A percentile compares a stretch with the other conserved stretches of the same genome.
Evolutionary conservation across 2,797 vertebrate genomes (phyloP).

Genomic region (Poecilia wingei): DNA sequence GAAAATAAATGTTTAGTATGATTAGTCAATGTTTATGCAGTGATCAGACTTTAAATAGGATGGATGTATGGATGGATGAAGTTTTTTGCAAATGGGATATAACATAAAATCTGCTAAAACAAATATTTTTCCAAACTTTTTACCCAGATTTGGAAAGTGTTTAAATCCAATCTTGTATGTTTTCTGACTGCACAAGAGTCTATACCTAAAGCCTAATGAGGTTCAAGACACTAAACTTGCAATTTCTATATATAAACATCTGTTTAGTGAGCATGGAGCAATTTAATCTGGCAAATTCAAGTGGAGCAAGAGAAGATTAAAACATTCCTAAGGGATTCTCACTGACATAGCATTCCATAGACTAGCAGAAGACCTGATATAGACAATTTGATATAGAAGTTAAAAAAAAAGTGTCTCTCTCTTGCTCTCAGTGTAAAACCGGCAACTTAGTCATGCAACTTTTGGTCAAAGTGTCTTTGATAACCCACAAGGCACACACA

Average conservation of each 20-base stretch:
- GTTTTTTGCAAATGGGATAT: background rate
- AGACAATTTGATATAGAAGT: background rate
- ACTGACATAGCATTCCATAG: slow-evolving; percentile 23
- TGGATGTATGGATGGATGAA: background rate
- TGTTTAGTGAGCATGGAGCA: background rate
- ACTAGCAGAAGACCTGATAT: slow-evolving; percentile 16
- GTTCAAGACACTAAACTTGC: background rate
- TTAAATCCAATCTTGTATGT: background rate
- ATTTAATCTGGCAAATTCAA: slow-evolving; percentile 6
- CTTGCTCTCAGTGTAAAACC: slow-evolving; percentile 5
- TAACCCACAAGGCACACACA: slow-evolving; percentile 31
- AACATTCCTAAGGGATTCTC: slow-evolving; percentile 40
- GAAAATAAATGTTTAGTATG: background rate
- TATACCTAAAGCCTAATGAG: background rate
- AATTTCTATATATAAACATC: background rate
- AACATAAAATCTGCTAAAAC: background rate
- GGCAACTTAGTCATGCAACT: slow-evolving; percentile 14
- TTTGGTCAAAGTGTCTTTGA: slow-evolving; percentile 61
- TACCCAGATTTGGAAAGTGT: background rate
- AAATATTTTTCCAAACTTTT: background rate
- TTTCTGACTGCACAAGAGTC: background rate
- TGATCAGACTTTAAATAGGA: background rate
- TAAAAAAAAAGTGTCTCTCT: background rate
- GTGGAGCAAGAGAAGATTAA: slow-evolving; percentile 11
- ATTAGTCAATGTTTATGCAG: background rate